Evolutionary conservation across 64 coral and sea anemone species (phyloP), one percentile per base, ranked within the genome.

Genomic region (Montipora efflorescens): DNA sequence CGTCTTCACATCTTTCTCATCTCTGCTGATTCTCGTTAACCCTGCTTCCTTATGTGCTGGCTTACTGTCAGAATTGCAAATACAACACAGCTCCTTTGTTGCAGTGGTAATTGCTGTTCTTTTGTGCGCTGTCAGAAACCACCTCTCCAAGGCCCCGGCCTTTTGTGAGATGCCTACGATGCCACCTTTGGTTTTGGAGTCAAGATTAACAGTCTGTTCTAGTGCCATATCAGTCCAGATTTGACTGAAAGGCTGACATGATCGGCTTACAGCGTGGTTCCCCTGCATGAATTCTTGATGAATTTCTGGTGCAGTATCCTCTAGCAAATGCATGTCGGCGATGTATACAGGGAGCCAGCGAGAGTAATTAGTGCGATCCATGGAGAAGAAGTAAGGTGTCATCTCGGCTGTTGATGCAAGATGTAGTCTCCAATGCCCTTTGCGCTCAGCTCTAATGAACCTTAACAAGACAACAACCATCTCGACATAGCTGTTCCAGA

Each of bases 121-220:
- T 25, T 92, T 70, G 55, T 92, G 90, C 75, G 79, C 83, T 16
- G 90, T 92, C 5, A 92, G 16, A 47, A 92, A 92, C 81, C 90
- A 92, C 67, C 59, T 87, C 13, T 87, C 84, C 67, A 87, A 45
- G 20, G 84, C 67, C 19, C 5, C 67, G 2, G 10, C 14, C 14
- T 61, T 61, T 14, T 61, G 59, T 61, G 59, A 61, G 28, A 36
- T 36, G 28, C 28, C 28, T 36, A 36, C 28, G 1, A 36, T 36
- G 28, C 28, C 28, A 36, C 28, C 28, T 36, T 25, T 36, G 28
- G 28, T 36, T 36, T 36, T 36, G 28, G 28, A 36, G 28, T 36
- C 28, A 1, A 36, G 28, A 36, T 36, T 36, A 36, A 36, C 28
- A 36, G 28, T 36, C 28, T 36, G 28, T 1, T 36, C 28, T 36